Evolutionary conservation across 2,113 vertebrate genomes (phyloP), one percentile per base, ranked within the genome.

Genomic region (Bostrychus sinensis): DNA sequence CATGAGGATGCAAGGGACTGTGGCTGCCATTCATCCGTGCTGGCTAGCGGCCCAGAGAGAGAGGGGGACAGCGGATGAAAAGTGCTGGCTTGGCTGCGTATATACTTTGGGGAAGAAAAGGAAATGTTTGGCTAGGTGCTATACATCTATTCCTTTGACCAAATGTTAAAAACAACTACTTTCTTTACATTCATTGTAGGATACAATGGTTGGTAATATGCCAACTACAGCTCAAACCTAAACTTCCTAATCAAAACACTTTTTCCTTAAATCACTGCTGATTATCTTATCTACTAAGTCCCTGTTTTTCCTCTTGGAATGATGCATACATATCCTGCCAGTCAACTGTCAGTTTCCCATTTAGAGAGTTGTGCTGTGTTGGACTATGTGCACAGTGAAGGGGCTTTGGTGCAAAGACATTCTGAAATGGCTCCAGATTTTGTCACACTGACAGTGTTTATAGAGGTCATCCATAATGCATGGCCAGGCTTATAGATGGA

Each of bases 1-100:
- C 63, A 75, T 63, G 72, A 62, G 64, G 62, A 75, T 61, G 76
- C 63, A 70, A 11, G 70, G 69, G 53, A 55, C 63, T 65, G 66
- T 62, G 72, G 66, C 74, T 80, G 86, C 70, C 78, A 82, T 80
- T 86, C 80, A 81, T 83, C 75, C 66, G 41, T 0, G 54, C 65
- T 85, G 77, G 83, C 72, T 66, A 22, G 19, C 32, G 51, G 75
- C 83, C 74, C 64, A 73, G 73, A 74, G 69, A 73, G 48, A 38
- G 46, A 13, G 22, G 32, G 48, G 56, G 53, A 42, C 62, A n/a
- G 56, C 23, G 38, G 53, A 70, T 76, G 61, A 70, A 82, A 85
- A 76, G 69, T 64, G 72, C 72, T 79, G 72, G 72, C 63, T 80
- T 59, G 63, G 56, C 66, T 81, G 64, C 45, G 50, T 20, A 17